Evolutionary conservation across 2,113 vertebrate species (phyloP).

Genomic region (Semicossyphus pulcher): DNA sequence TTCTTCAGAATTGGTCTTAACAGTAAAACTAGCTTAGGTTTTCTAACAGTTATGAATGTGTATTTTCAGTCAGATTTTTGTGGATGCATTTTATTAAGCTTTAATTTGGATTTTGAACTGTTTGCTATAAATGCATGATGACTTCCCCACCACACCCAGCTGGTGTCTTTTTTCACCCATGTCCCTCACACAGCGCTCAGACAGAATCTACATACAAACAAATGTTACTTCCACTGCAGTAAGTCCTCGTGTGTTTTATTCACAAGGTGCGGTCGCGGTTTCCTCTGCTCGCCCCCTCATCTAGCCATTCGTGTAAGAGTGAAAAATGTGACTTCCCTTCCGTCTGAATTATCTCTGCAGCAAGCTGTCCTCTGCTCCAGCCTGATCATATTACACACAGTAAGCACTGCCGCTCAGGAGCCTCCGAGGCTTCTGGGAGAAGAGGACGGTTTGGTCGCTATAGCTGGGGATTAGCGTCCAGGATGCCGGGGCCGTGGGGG

Average conservation of each 20-base stretch:
- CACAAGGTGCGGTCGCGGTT: too few species aligned
- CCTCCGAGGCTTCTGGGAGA: constrained; percentile 54
- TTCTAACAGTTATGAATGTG: too few species aligned
- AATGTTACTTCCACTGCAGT: not conserved
- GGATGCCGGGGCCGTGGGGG: constrained; percentile 25
- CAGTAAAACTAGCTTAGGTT: too few species aligned
- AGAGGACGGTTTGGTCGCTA: constrained; percentile 44
- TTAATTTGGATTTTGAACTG: too few species aligned
- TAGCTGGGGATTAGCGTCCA: constrained; percentile 56
- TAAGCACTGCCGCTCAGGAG: constrained; percentile 43
- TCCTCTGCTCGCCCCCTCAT: too few species aligned
- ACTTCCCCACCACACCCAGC: not conserved
- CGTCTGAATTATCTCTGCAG: constrained; percentile 57
- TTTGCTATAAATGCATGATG: too few species aligned
- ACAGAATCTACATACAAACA: not conserved
- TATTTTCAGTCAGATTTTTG: too few species aligned
- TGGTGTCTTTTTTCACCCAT: not conserved
- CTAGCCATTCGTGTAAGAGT: constrained; percentile 13
- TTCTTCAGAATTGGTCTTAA: too few species aligned
- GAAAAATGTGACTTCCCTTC: constrained; percentile 41
- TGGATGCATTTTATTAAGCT: too few species aligned
- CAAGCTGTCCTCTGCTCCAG: constrained; percentile 56
- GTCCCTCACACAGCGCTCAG: too few species aligned
- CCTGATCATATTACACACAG: constrained; percentile 75
- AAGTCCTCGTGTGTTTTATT: not conserved